Evolutionary conservation across 2,888 invertebrate genomes (phyloP), one percentile per base, ranked within the genome.

Genomic region (Leptinotarsa haldemani): DNA sequence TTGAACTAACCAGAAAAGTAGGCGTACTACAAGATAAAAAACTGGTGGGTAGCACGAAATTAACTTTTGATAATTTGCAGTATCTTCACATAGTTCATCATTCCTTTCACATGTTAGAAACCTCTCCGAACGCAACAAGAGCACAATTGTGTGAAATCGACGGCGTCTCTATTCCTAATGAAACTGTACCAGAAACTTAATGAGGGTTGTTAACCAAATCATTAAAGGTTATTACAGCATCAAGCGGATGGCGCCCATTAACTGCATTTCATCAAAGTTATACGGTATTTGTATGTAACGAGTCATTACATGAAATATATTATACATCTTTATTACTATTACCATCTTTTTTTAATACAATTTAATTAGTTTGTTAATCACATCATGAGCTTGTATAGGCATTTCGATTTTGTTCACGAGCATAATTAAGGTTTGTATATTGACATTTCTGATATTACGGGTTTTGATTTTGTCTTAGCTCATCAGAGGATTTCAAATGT

Each of bases 241-340:
- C 20, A 50, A 71, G 46, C 71, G 71, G 71, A 71, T 71, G 67
- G 65, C 47, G 56, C 22, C 52, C 48, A 67, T 71, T 71, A 67
- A 67, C 67, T 65, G 56, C 58, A 66, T 71, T 50, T 67, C 58
- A 68, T 40, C 40, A 61, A 40, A 61, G 61, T 61, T 61, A n/a
- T 61, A 61, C 61, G 61, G 61, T 61, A 61, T 61, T 61, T 40
- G n/a, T 61, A 16, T 61, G 40, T 40, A 61, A 61, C 61, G 40
- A 61, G 61, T 61, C 30, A 25, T 61, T n/a, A 30, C 25, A 61
- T 61, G 61, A 61, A 61, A 30, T 30, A 61, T 61, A 30, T 61
- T 61, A 61, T 40, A 61, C 30, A 16, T 61, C 61, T 25, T 61
- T n/a, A 30, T 61, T 61, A 61, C 16, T 30, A 61, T 30, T 61